Evolutionary conservation across 2,888 invertebrate species (phyloP).

Genomic region (Chaetogeoica ovagalla): DNA sequence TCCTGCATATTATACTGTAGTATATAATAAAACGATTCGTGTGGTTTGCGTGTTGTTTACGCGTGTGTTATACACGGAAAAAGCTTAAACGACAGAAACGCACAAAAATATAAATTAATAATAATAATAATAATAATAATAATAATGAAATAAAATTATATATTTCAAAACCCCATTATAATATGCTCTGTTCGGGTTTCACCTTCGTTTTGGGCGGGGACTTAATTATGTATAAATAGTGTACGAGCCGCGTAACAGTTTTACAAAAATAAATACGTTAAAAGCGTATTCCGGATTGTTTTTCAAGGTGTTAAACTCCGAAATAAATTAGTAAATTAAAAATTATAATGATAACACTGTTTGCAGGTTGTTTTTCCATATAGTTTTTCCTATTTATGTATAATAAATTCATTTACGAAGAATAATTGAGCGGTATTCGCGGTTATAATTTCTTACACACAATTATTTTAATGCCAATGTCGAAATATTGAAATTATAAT

Average conservation of each 20-base stretch:
- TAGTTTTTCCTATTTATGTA: not conserved
- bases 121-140: too few relatives aligned
- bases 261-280: conserved; percentile 21
- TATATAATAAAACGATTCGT: conserved; percentile 15
- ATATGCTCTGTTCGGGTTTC: conserved; percentile 22
- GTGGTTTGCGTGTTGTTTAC: conserved; percentile 18
- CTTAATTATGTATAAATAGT: conserved; percentile 3
- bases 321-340: not conserved
- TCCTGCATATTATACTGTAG: too few relatives aligned
- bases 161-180: conserved; percentile 27
- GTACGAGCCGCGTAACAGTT: not conserved
- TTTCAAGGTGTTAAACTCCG: conserved; percentile 14
- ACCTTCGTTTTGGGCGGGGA: conserved; percentile 32
- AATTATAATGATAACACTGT: not conserved
- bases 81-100: conserved; percentile 18
- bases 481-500: not conserved
- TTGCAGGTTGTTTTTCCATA: not conserved
- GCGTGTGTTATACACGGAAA: not conserved
- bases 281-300: conserved; percentile 13
- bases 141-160: too few relatives aligned
- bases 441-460: not conserved
- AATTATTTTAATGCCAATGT: not conserved
- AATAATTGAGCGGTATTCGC: not conserved
- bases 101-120: conserved; percentile 4
- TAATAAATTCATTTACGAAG: not conserved